Percentiles rank a stretch among this genome's conserved stretches.
phyloP scores from a whole-genome alignment of 2,113 vertebrate genomes.

The Panurus biarmicus region DNA sequence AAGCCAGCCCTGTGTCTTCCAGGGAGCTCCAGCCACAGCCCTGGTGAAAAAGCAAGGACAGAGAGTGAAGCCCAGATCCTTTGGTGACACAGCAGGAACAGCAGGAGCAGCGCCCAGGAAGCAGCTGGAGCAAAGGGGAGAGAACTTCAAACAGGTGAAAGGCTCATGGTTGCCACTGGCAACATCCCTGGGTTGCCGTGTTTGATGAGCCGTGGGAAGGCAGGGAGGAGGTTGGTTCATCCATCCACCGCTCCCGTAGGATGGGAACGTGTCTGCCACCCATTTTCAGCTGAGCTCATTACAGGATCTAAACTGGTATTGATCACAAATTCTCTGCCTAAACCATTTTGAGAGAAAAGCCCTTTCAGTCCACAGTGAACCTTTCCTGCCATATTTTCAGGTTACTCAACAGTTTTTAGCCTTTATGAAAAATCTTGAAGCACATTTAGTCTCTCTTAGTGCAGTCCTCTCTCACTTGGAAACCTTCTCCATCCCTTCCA shows the following conservation, averaged over 20 bases:
- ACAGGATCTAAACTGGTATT: background rate
- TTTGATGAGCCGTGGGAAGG: background rate
- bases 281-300: background rate
- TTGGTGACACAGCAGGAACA: fast-evolving
- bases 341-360: background rate
- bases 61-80: background rate
- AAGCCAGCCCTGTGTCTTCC: fast-evolving
- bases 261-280: background rate
- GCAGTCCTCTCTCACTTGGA: background rate
- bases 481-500: background rate
- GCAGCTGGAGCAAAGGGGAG: background rate
- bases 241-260: background rate
- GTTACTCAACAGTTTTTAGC: background rate
- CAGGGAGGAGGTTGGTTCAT: slow-evolving; percentile 10
- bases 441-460: background rate
- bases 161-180: background rate
- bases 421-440: background rate
- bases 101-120: background rate
- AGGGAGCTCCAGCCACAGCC: background rate
- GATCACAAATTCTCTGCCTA: background rate
- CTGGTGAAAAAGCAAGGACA: background rate
- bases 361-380: background rate
- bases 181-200: background rate
- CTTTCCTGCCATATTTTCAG: background rate
- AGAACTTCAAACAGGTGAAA: background rate